phyloP scores from a whole-genome alignment of 2,888 invertebrate genomes.

The Charanyca ferruginea region DNA sequence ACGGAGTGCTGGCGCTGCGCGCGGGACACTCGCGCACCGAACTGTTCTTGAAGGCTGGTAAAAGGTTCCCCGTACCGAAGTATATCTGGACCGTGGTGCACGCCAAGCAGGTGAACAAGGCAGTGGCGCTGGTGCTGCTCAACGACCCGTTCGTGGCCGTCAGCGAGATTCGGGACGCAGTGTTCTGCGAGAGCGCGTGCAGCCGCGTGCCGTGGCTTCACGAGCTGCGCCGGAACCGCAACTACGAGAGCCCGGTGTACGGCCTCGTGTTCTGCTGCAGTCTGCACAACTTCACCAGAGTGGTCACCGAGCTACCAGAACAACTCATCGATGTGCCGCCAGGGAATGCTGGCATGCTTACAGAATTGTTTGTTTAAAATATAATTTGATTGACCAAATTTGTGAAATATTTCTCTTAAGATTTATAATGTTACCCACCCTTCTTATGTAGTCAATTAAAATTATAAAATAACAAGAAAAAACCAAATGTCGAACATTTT shows the following conservation, averaged over 20 bases:
- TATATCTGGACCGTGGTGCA: slow-evolving; percentile 84
- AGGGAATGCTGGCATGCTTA: slow-evolving; percentile 76
- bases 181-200: slow-evolving; percentile 85
- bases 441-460: too few relatives aligned
- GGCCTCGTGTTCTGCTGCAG: slow-evolving; percentile 86
- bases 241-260: slow-evolving; percentile 81
- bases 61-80: slow-evolving; percentile 83
- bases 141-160: slow-evolving; percentile 87
- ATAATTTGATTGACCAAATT: background rate
- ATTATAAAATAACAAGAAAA: background rate
- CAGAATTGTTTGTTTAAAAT: slow-evolving; percentile 62
- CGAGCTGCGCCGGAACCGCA: slow-evolving; percentile 72
- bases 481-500: slow-evolving; percentile 45
- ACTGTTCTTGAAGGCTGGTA: slow-evolving; percentile 66
- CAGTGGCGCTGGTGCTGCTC: slow-evolving; percentile 79
- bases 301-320: slow-evolving; percentile 75
- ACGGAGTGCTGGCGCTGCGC: slow-evolving; percentile 72
- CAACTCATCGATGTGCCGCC: slow-evolving; percentile 64
- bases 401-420: background rate
- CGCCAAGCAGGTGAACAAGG: slow-evolving; percentile 62
- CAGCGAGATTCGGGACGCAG: slow-evolving; percentile 82
- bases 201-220: slow-evolving; percentile 77
- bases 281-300: slow-evolving; percentile 72
- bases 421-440: background rate
- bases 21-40: slow-evolving; percentile 68